Evolutionary conservation across 2,113 vertebrate species (phyloP).

Genomic region (Myotis brandtii): DNA sequence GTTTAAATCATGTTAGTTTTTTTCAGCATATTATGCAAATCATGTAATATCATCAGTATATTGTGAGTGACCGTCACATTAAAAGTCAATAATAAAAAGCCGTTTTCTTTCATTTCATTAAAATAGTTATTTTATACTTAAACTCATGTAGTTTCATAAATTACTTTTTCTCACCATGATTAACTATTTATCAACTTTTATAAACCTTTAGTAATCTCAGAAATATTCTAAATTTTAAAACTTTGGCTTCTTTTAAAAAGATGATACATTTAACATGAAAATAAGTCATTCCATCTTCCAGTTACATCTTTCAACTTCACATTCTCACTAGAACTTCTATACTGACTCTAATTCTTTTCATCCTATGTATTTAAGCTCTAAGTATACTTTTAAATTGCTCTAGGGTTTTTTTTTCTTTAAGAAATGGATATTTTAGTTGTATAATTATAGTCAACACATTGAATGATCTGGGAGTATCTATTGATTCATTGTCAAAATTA

Average conservation of each 20-base stretch:
- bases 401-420: constrained; percentile 3
- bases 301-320: background rate
- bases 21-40: background rate
- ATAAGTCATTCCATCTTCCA: background rate
- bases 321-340: background rate
- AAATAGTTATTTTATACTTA: constrained; percentile 39
- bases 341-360: background rate
- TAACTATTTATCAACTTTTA: constrained; percentile 6
- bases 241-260: background rate
- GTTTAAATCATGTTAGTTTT: background rate
- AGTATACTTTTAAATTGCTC: background rate
- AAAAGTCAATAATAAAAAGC: background rate
- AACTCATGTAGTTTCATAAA: background rate
- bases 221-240: constrained; percentile 32
- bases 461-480: constrained; percentile 49
- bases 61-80: background rate
- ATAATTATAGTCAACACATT: background rate
- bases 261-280: background rate
- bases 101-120: constrained; percentile 27
- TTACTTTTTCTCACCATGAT: constrained; percentile 38
- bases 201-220: background rate
- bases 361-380: background rate
- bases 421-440: background rate
- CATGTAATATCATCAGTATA: background rate
- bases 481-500: constrained; percentile 62